These are phyloP conservation scores for Pomatorhinus ruficollis DNA, from an alignment of 2,113 vertebrate species.

Conservation along the genomic window DNA sequence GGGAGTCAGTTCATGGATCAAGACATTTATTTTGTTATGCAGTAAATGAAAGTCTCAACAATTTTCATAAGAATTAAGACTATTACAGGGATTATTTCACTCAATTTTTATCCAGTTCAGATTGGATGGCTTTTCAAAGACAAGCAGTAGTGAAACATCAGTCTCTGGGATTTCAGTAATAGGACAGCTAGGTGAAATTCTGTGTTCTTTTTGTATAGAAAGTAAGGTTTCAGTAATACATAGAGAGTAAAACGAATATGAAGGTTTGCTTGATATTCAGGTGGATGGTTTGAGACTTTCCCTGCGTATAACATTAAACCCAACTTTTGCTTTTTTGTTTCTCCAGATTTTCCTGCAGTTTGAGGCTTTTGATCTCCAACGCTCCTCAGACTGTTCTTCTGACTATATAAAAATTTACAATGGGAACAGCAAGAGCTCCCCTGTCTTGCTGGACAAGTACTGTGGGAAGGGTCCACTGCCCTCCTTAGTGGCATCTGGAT, in stretches of 20 bases:
- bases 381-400: constrained; percentile 44
- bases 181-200: not conserved
- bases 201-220: not conserved
- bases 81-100: not conserved
- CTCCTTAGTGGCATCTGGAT: constrained; percentile 45
- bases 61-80: not conserved
- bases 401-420: constrained; percentile 69
- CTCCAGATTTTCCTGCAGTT: constrained; percentile 67
- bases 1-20: not conserved
- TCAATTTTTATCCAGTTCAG: not conserved
- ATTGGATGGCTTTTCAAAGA: not conserved
- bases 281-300: not conserved
- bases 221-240: not conserved
- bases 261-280: not conserved
- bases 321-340: not conserved
- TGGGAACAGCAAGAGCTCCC: constrained; percentile 52
- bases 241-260: not conserved
- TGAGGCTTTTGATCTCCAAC: constrained; percentile 59
- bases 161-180: not conserved
- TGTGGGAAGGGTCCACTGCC: constrained; percentile 50
- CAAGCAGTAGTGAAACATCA: not conserved
- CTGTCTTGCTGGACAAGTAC: constrained; percentile 54
- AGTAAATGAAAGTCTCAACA: not conserved
- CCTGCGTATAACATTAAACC: not conserved
- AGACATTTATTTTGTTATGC: not conserved